Evolutionary conservation across 2,888 invertebrate genomes (phyloP).

Genomic region (Tinea semifulvella): DNA sequence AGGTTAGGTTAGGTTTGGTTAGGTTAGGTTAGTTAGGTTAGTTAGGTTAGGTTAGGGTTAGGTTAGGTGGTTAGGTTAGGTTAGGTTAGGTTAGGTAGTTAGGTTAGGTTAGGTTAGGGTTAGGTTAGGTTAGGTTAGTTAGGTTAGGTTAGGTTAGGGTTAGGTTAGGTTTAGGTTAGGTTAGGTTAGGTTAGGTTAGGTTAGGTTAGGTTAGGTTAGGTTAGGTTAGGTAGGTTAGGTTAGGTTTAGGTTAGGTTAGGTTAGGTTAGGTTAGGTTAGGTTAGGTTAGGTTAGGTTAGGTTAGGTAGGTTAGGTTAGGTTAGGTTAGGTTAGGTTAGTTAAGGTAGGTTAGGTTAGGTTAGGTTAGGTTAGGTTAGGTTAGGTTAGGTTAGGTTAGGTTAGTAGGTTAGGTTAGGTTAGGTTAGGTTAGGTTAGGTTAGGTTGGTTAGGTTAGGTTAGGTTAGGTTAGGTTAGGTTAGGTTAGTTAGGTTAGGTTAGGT

Average conservation of each 20-base stretch:
- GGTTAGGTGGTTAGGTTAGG: conserved; percentile 15
- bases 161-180: conserved; percentile 14
- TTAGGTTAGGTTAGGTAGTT: conserved; percentile 14
- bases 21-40: conserved; percentile 16
- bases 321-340: conserved; percentile 17
- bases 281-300: conserved; percentile 18
- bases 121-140: conserved; percentile 10
- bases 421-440: conserved; percentile 18
- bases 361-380: conserved; percentile 18
- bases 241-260: conserved; percentile 16
- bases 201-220: conserved; percentile 19
- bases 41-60: conserved; percentile 14
- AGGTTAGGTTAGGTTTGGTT: conserved; percentile 17
- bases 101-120: conserved; percentile 14
- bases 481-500: conserved; percentile 14
- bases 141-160: conserved; percentile 14
- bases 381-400: conserved; percentile 17
- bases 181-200: conserved; percentile 16
- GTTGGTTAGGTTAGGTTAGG: conserved; percentile 16
- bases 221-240: conserved; percentile 18
- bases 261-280: conserved; percentile 19
- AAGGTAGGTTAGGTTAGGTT: conserved; percentile 15
- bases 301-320: conserved; percentile 16
- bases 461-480: conserved; percentile 9
- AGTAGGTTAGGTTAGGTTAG: conserved; percentile 15